Conservation (phyloP, 2,797 vertebrate species). For the Amazonetta brasiliensis region DNA sequence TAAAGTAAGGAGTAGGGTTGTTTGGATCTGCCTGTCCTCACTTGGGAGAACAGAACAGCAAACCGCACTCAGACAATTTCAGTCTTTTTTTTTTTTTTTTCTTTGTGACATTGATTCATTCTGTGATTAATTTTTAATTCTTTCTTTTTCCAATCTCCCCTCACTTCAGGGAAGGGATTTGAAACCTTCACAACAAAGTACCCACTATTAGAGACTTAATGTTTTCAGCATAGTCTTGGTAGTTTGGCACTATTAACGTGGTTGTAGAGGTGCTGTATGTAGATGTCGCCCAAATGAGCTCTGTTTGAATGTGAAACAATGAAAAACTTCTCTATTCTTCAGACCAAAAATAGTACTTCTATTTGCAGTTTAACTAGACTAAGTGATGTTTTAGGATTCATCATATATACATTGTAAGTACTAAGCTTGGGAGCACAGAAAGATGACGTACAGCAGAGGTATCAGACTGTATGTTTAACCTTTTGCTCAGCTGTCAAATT, state of each 20-base stretch:
- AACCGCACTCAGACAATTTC: not conserved
- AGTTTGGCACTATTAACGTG: not conserved
- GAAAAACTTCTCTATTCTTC: not conserved
- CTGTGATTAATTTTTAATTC: not conserved
- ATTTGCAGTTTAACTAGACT: not conserved
- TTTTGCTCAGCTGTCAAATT: not conserved
- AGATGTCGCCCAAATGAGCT: not conserved
- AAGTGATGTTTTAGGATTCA: not conserved
- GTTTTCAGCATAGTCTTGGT: not conserved
- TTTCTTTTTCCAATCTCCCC: not conserved
- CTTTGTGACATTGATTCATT: not conserved
- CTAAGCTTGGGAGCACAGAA: not conserved
- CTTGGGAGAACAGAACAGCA: accelerated
- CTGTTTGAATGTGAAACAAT: not conserved
- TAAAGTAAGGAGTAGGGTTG: not conserved
- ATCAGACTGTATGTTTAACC: not conserved
- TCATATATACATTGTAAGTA: not conserved
- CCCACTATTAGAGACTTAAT: not conserved
- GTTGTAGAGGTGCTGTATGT: not conserved
- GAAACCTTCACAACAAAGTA: not conserved
- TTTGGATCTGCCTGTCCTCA: not conserved
- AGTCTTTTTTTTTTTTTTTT: not conserved
- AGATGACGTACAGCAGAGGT: not conserved
- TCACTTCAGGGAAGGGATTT: not conserved
- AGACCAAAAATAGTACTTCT: not conserved